phyloP scores from a whole-genome alignment of 2,797 vertebrate species.

The Menidia menidia region DNA sequence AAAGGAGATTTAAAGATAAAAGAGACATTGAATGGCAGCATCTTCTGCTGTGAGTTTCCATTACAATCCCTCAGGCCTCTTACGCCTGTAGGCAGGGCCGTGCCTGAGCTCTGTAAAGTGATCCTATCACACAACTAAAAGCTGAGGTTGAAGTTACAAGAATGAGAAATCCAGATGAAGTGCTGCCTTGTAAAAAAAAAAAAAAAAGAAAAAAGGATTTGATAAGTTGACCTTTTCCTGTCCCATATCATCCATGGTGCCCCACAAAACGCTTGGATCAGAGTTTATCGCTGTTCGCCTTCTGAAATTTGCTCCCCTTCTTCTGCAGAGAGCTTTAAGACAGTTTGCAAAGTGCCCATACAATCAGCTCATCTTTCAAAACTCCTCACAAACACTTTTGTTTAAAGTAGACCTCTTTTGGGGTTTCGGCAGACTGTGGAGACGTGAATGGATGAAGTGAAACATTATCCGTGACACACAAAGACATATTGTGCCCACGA shows the following conservation, averaged over 20 bases:
- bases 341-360: conserved; percentile 25
- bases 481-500: conserved; percentile 31
- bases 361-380: conserved; percentile 44
- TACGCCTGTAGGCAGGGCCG: conserved; percentile 16
- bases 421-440: conserved; percentile 41
- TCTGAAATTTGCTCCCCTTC: conserved; percentile 9
- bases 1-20: conserved; percentile 26
- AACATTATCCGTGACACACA: conserved; percentile 53
- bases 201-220: not conserved
- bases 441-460: conserved; percentile 57
- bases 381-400: conserved; percentile 30
- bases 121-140: conserved; percentile 47
- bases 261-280: conserved; percentile 35
- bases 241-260: conserved; percentile 39
- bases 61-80: conserved; percentile 53
- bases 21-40: conserved; percentile 43
- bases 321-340: conserved; percentile 21
- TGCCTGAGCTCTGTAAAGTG: conserved; percentile 40
- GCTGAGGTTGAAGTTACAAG: conserved; percentile 18
- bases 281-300: not conserved
- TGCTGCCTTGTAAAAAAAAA: conserved; percentile 10
- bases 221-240: conserved; percentile 37
- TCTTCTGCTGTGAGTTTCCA: conserved; percentile 46
- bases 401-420: conserved; percentile 40
- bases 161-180: conserved; percentile 69